Evolutionary conservation across 2,113 vertebrate species (phyloP), one percentile per base, ranked within the genome.

Genomic region (Paradisaea rubra): DNA sequence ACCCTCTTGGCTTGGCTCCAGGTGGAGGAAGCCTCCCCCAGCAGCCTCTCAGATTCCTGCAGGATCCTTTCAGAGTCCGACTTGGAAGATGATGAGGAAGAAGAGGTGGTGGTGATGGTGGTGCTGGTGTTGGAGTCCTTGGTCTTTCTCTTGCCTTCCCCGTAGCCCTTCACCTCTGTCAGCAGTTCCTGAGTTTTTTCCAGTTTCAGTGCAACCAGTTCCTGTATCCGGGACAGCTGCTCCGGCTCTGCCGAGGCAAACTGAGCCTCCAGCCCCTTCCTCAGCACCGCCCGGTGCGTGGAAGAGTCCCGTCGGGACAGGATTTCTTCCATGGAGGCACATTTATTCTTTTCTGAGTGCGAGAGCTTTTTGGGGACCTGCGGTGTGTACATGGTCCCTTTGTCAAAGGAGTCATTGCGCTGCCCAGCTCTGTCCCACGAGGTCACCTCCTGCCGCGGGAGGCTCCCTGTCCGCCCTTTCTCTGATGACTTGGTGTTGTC

Each of bases 251-350:
- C 64, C 0, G 97, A 91, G 35, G 50, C 60, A 9, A 91, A 78
- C 23, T 82, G 66, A 3, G 86, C 89, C 89, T 97, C 89, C 2
- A 97, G 88, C 19, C 96, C 92, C 11, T 89, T 89, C 44, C 70
- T 84, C 14, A 85, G 56, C 11, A 53, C 80, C 1, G 82, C 70
- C 82, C 94, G 92, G 23, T 81, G 63, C 6, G 96, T 42, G 8
- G 91, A 87, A 11, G 97, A 22, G 70, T 99, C 98, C 20, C 98
- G 97, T 8, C 97, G 98, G 0, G 98, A 98, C 73, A 99, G 97
- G 73, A 99, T 99, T 89, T 99, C 98, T 63, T 99, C 99, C 98
- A 99, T 97, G 89, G 99, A 99, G 97, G 98, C 98, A 49, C 99
- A 99, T 92, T 98, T 98, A 92, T 96, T 98, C 86, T 99, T 99